Conservation (phyloP, 2,797 vertebrate species). For the Pangasius macronema region DNA sequence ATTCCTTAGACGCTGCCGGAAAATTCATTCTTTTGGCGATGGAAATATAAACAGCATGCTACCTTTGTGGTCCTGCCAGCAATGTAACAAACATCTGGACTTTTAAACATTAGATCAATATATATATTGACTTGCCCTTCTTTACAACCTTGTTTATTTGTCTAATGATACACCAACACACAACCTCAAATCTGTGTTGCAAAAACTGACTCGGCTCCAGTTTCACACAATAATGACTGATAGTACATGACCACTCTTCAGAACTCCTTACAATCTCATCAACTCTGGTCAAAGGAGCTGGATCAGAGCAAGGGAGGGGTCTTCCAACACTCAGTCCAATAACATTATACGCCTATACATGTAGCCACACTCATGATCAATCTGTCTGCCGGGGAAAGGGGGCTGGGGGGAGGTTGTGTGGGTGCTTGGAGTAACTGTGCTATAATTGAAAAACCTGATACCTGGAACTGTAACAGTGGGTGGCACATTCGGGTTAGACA, state of each 20-base stretch:
- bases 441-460: slow-evolving; percentile 4
- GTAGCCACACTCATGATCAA: neutral
- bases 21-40: neutral
- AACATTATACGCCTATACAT: neutral
- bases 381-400: neutral
- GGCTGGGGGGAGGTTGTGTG: neutral
- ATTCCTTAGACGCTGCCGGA: neutral
- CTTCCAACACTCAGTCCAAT: neutral
- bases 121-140: neutral
- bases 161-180: neutral
- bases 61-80: neutral
- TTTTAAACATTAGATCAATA: neutral
- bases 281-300: neutral
- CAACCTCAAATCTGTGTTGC: neutral
- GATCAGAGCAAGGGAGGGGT: neutral
- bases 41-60: neutral
- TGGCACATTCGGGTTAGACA: neutral
- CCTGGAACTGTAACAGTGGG: neutral
- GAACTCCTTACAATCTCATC: neutral
- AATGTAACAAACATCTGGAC: neutral
- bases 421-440: neutral
- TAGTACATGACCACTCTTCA: neutral
- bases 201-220: neutral
- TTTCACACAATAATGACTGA: neutral
- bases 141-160: neutral